These are phyloP conservation scores for Drosophila fulvimacula DNA, from an alignment of 2,888 invertebrate genomes.

Conservation along the genomic window DNA sequence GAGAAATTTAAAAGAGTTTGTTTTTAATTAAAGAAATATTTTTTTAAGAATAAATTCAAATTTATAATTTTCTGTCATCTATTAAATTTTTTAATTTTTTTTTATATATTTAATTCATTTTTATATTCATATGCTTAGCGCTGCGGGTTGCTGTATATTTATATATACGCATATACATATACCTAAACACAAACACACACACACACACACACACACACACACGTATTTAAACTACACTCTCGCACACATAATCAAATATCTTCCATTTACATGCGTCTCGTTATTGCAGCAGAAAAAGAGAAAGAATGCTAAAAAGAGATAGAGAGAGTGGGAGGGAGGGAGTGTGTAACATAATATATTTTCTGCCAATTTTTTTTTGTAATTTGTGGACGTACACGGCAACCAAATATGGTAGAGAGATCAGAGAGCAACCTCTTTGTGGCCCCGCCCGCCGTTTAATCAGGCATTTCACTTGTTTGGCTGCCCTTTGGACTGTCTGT, in stretches of 20 bases:
- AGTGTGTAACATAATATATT: constrained; percentile 2
- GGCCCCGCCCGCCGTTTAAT: background rate
- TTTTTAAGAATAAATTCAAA: background rate
- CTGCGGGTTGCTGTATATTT: constrained; percentile 20
- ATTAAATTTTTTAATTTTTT: background rate
- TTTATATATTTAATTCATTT: constrained; percentile 26
- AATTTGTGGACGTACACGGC: constrained; percentile 54
- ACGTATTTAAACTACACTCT: constrained; percentile 2
- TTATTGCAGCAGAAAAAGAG: constrained; percentile 33
- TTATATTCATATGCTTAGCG: constrained; percentile 26
- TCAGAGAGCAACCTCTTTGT: constrained; percentile 13
- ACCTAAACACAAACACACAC: background rate
- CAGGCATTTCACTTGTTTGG: constrained; percentile 27
- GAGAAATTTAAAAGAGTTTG: background rate
- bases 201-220: background rate
- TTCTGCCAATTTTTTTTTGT: constrained; percentile 46
- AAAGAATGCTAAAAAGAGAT: background rate
- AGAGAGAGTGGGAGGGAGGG: background rate
- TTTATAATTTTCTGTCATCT: constrained; percentile 2
- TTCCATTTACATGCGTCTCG: constrained; percentile 44
- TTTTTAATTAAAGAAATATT: background rate
- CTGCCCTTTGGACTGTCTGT: constrained; percentile 38
- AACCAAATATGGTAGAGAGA: constrained; percentile 25
- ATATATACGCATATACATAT: background rate
- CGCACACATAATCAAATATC: constrained; percentile 42